phyloP scores from a whole-genome alignment of 2,888 invertebrate species.

The Drosophila infuscata region DNA sequence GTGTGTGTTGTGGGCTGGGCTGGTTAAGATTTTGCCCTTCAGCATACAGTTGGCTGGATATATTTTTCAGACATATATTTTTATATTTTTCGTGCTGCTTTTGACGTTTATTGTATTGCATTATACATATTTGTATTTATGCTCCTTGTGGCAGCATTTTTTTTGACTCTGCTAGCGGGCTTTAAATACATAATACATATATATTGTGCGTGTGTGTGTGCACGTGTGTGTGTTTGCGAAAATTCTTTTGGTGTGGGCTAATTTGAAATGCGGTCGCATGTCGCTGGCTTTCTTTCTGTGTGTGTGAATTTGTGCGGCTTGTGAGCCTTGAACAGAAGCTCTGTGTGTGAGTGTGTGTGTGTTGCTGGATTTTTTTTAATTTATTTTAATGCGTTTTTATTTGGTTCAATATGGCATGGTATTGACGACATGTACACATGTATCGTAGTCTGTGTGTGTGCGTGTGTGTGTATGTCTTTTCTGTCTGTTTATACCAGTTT shows the following conservation, averaged over 20 bases:
- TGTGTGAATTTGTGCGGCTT: slow-evolving; percentile 38
- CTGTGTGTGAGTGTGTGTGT: slow-evolving; percentile 18
- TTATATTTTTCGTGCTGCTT: slow-evolving; percentile 50
- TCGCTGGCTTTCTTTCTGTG: slow-evolving; percentile 34
- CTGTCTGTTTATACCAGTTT: slow-evolving; percentile 6
- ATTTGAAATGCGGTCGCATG: slow-evolving; percentile 75
- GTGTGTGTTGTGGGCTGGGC: slow-evolving; percentile 11
- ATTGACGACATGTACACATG: slow-evolving; percentile 44
- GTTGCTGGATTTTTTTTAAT: slow-evolving; percentile 60
- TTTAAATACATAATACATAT: slow-evolving; percentile 47
- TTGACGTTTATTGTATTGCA: slow-evolving; percentile 80
- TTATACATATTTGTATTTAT: slow-evolving; percentile 72
- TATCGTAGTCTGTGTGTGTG: slow-evolving; percentile 13
- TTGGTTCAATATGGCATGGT: slow-evolving; percentile 61
- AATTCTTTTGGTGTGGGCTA: slow-evolving; percentile 61
- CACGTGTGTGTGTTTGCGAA: slow-evolving; percentile 15
- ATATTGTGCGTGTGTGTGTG: background rate
- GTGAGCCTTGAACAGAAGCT: slow-evolving; percentile 34
- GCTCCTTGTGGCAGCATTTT: slow-evolving; percentile 58
- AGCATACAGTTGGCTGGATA: slow-evolving; percentile 31
- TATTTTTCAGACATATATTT: slow-evolving; percentile 21
- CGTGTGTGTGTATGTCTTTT: background rate
- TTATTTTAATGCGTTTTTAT: slow-evolving; percentile 74
- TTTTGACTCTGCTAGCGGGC: slow-evolving; percentile 29
- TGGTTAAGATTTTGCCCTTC: slow-evolving; percentile 47